Evolutionary conservation across 2,113 vertebrate species (phyloP), one percentile per base, ranked within the genome.

Genomic region (Emydura subglobosa): DNA sequence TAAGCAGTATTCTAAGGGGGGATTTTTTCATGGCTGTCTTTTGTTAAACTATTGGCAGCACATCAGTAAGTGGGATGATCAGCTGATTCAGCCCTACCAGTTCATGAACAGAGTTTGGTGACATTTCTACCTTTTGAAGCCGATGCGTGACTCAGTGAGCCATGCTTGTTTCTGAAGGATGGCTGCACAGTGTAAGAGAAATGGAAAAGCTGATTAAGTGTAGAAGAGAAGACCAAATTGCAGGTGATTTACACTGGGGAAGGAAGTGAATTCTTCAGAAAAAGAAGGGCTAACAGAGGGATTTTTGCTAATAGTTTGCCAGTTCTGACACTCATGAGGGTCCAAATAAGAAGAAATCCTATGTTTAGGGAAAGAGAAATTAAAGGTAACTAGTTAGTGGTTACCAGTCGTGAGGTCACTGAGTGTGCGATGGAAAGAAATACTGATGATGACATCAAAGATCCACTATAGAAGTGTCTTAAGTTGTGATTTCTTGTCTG

Each of bases 141-240:
- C 94, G 42, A 81, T 94, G 34, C 76, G 72, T 42, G 91, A 55
- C 61, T 93, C 95, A 82, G 94, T 90, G 78, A 72, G 65, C 17
- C 9, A 10, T 72, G 65, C n/a, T 55, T 92, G 31, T 27, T 94
- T 96, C 80, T 87, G 83, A 87, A 92, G 88, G 55, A 84, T 93
- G 92, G 95, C 82, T 91, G 87, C 85, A 79, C 61, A 89, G 89
- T 82, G 51, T 93, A 85, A 95, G 92, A 39, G n/a, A 90, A 94
- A 94, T 76, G 44, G 90, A 89, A 39, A 83, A 31, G 5, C 79
- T 72, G 65, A 8, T 68, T 94, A 82, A 65, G 79, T 94, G 68
- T 57, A 83, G 44, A 49, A 1, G 1, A 83, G 74, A 49, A 91
- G 16, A 95, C 87, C 59, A 94, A 93, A 95, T 49, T 44, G 91